A percentile compares a stretch with the other conserved stretches of the same genome.
Evolutionary conservation across 2,888 invertebrate species (phyloP).

Genomic region (Norana najaformis): DNA sequence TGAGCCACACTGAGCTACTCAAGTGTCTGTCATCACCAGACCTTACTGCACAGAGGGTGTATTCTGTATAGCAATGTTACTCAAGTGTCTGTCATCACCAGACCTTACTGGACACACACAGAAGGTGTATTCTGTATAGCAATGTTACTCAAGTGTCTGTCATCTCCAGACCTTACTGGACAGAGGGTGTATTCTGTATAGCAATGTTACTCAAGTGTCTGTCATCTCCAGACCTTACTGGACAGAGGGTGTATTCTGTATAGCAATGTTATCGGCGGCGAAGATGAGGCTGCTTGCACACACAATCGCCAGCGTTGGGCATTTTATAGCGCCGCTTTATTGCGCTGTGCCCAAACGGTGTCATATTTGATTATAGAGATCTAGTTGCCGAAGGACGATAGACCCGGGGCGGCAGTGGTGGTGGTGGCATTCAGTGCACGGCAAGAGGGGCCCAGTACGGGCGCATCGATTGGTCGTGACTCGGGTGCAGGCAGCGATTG

Average conservation of each 20-base stretch:
- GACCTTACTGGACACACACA: neutral
- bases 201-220: no score
- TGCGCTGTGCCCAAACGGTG: neutral
- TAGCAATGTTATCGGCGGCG: neutral
- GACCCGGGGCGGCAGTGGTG: neutral
- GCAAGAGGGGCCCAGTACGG: neutral
- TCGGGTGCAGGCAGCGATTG: neutral
- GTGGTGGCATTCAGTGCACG: neutral
- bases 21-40: no score
- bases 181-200: no score
- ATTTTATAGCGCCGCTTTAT: constrained; percentile 13
- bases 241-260: neutral
- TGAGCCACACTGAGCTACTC: neutral
- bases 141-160: neutral
- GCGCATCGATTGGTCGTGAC: neutral
- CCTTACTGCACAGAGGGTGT: no score
- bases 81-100: neutral
- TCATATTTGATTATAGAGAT: constrained; percentile 13
- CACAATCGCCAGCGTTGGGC: no score
- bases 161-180: no score
- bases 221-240: neutral
- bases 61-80: no score
- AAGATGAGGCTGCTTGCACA: neutral
- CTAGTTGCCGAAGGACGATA: neutral
- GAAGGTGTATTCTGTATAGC: neutral